A percentile compares a stretch with the other conserved stretches of the same genome.
Conservation (phyloP, 2,113 vertebrate genomes). For the Copsychus sechellarum region DNA sequence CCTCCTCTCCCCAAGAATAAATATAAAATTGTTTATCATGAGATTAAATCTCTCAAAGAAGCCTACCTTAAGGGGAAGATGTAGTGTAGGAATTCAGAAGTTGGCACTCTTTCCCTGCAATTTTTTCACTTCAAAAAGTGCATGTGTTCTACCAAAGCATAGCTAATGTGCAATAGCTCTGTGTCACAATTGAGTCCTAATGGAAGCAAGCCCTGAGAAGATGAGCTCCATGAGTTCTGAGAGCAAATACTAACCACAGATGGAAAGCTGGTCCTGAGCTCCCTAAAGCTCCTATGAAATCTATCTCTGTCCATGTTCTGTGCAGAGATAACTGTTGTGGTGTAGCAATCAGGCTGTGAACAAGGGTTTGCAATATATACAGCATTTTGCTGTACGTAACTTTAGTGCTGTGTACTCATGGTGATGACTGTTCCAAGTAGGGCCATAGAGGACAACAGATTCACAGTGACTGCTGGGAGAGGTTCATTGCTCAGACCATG, state of each 20-base stretch:
- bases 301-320: background rate
- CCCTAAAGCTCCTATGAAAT: background rate
- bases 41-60: background rate
- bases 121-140: background rate
- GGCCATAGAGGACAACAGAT: background rate
- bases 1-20: background rate
- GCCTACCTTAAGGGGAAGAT: background rate
- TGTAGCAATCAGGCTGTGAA: background rate
- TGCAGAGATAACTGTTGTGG: background rate
- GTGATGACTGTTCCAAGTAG: background rate
- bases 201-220: background rate
- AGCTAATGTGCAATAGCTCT: background rate
- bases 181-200: background rate
- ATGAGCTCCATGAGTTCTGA: background rate
- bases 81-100: background rate
- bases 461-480: background rate
- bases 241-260: background rate
- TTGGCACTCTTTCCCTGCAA: background rate
- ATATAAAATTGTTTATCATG: background rate
- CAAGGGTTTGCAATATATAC: background rate
- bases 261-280: background rate
- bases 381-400: background rate
- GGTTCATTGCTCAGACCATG: background rate
- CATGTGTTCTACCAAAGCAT: background rate
- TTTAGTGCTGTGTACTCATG: background rate